Base-by-base conservation (phyloP, 2,797 vertebrate species). In the Gambusia yucatana region DNA sequence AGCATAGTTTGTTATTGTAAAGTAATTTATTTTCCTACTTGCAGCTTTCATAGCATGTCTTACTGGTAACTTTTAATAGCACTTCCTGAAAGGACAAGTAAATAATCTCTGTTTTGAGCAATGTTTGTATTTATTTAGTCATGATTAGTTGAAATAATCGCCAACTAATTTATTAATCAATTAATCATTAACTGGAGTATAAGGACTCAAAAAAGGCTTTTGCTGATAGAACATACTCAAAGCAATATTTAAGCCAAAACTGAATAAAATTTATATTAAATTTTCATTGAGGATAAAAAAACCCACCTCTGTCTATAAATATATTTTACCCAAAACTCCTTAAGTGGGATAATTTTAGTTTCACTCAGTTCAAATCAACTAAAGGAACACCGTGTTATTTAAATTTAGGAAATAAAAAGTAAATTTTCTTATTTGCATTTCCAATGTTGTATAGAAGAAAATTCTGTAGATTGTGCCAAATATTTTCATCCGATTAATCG, bases 191-290 rank as follows among this genome's bases (percentile, higher is more conserved):
- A 55, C 22, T 55, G 22, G 52, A 55, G 52, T n/a, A 10, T n/a
- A 11, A 22, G 17, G 52, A n/a, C 25, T 55, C 52, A 10, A 25
- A n/a, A 55, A 55, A n/a, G 52, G 52, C 52, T n/a, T 55, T 55
- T n/a, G 52, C 25, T 55, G 25, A 11, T 0, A 55, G 25, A 55
- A 55, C 52, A 55, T n/a, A n/a, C 9, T n/a, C 25, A 55, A n/a
- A n/a, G 52, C 6, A 55, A 25, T 55, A n/a, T n/a, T n/a, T n/a
- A 25, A n/a, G 25, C 52, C 9, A 55, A 55, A 55, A 55, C 9
- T 1, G 1, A 25, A n/a, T n/a, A 4, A n/a, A n/a, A n/a, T 55
- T 0, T n/a, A 11, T n/a, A 4, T n/a, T 9, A 10, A n/a, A 25
- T 55, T 55, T 11, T 9, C 9, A 4, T n/a, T n/a, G 11, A n/a